Conservation (phyloP, 2,113 vertebrate genomes). For the Prietella phreatophila region DNA sequence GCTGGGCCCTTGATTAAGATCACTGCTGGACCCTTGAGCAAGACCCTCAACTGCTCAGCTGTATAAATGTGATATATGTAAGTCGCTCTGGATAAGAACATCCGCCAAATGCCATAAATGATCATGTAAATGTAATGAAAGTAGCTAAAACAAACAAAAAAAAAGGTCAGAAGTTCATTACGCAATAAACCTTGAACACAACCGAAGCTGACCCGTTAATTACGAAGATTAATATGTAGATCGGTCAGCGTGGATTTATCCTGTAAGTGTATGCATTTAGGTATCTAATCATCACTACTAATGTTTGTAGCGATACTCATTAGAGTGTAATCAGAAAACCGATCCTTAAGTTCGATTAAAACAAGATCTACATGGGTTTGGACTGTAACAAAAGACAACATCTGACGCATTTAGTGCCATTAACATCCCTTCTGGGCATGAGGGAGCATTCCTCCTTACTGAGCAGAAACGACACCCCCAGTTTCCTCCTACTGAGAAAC, state of each 20-base stretch:
- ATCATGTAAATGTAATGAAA: no score
- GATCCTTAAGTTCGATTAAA: not conserved
- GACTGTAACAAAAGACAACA: not conserved
- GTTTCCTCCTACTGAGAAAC: constrained; percentile 26
- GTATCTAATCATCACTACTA: not conserved
- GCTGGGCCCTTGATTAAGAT: no score
- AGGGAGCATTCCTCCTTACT: constrained; percentile 7
- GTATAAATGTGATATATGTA: no score
- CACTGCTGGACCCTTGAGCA: no score
- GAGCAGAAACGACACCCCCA: constrained; percentile 24
- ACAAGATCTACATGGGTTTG: not conserved
- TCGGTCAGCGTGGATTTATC: not conserved
- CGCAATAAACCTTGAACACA: not conserved
- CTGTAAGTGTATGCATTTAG: not conserved
- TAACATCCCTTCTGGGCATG: constrained; percentile 11
- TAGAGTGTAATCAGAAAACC: not conserved
- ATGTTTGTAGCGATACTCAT: not conserved
- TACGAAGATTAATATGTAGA: not conserved
- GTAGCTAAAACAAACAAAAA: not conserved
- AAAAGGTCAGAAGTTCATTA: not conserved
- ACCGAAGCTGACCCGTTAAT: not conserved
- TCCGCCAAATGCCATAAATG: no score
- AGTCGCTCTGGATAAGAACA: no score
- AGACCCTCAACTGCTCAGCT: no score
- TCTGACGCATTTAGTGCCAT: constrained; percentile 8